phyloP scores from a whole-genome alignment of 2,888 invertebrate species.

The Empis stercorea region DNA sequence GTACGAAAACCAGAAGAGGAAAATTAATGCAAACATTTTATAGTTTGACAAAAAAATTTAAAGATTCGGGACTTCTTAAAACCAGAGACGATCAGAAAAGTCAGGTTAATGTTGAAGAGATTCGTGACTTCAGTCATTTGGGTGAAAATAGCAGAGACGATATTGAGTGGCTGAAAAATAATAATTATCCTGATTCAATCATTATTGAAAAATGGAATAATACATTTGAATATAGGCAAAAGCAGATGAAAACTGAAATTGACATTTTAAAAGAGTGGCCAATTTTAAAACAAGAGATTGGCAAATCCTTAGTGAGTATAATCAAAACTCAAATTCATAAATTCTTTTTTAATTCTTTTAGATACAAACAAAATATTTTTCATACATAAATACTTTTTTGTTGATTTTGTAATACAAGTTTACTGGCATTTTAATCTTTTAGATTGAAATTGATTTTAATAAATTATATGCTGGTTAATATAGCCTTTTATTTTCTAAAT shows the following conservation, averaged over 20 bases:
- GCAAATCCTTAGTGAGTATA: background rate
- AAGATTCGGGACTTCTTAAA: background rate
- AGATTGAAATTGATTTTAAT: background rate
- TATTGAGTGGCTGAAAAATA: constrained; percentile 1
- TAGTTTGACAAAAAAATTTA: background rate
- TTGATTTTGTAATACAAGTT: no score
- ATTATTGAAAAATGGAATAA: background rate
- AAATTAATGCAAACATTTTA: background rate
- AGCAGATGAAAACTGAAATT: background rate
- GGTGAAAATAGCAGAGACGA: background rate
- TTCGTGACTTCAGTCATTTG: no score
- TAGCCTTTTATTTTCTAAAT: background rate
- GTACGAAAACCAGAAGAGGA: background rate
- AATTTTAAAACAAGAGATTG: background rate
- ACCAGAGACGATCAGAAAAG: no score
- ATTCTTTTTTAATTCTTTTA: no score
- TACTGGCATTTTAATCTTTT: background rate
- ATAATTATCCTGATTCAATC: background rate
- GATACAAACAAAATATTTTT: no score
- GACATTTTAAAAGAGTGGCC: background rate
- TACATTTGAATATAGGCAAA: background rate
- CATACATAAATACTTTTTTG: no score
- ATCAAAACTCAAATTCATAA: no score
- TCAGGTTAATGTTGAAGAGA: no score
- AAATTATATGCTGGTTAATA: background rate